Percentiles rank a stretch among this genome's conserved stretches.
Evolutionary conservation across 1,140 invertebrate species (phyloP).

Genomic region (Heliconius congener): DNA sequence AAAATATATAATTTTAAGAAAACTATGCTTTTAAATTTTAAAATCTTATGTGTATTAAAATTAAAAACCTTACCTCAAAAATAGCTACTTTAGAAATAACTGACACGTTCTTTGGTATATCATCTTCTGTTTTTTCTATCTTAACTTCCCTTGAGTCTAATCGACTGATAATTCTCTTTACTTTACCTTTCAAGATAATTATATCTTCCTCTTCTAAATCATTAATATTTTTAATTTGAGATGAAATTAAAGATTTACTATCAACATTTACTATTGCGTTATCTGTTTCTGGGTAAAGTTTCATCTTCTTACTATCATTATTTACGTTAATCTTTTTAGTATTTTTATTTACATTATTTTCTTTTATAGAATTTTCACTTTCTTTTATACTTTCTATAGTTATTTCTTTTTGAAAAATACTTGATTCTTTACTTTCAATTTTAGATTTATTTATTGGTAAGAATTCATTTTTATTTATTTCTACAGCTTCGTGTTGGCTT

Average conservation of each 20-base stretch:
- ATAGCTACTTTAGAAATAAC: slow-evolving; percentile 66
- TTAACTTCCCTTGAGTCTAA: slow-evolving; percentile 49
- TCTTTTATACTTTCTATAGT: background rate
- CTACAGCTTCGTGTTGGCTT: background rate
- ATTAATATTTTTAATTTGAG: slow-evolving; percentile 29
- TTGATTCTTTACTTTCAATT: background rate
- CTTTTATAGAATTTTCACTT: slow-evolving; percentile 2
- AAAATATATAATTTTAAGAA: too few relatives aligned
- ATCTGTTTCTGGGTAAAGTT: background rate
- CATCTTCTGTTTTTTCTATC: slow-evolving; percentile 43
- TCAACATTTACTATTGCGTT: background rate
- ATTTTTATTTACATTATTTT: background rate
- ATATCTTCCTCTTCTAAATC: slow-evolving; percentile 49
- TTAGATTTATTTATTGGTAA: background rate
- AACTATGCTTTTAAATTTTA: too few relatives aligned
- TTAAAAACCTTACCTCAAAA: slow-evolving; percentile 60
- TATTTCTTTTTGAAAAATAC: background rate
- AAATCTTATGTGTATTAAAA: too few relatives aligned
- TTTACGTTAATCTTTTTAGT: background rate
- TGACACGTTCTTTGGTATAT: slow-evolving; percentile 54
- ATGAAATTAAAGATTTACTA: slow-evolving; percentile 13
- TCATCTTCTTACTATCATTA: slow-evolving; percentile 1
- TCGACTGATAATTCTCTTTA: slow-evolving; percentile 56
- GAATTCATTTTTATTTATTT: background rate
- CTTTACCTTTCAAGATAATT: slow-evolving; percentile 59